Percentiles rank a stretch among this genome's conserved stretches.
phyloP scores from a whole-genome alignment of 2,888 invertebrate species.

The Camptogramma bilineatum region DNA sequence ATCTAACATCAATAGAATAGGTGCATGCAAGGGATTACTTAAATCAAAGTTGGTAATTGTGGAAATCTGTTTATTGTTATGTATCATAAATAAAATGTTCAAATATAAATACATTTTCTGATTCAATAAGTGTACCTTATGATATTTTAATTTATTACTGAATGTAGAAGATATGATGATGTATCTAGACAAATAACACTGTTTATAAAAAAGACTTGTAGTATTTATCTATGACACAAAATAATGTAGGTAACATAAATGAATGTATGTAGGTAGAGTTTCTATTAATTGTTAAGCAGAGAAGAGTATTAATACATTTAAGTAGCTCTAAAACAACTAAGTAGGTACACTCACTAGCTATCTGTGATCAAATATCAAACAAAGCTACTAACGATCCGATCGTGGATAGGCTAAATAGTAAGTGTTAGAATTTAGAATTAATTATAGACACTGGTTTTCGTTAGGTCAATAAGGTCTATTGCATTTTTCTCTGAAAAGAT shows the following conservation, averaged over 20 bases:
- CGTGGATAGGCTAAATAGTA: too few relatives aligned
- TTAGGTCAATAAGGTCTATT: too few relatives aligned
- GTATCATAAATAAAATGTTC: conserved; percentile 17
- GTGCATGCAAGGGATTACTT: conserved; percentile 39
- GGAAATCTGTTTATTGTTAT: conserved; percentile 39
- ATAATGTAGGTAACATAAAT: not conserved
- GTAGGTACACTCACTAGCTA: not conserved
- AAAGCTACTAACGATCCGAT: not conserved
- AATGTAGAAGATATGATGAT: too few relatives aligned
- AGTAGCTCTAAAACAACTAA: not conserved
- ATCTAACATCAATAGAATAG: conserved; percentile 35
- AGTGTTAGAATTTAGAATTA: too few relatives aligned
- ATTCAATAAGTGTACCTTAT: conserved; percentile 11
- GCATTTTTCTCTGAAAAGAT: too few relatives aligned
- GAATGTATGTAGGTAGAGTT: not conserved
- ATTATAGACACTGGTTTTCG: too few relatives aligned
- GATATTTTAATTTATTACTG: not conserved
- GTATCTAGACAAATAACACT: too few relatives aligned
- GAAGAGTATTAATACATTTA: not conserved
- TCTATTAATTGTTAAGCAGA: not conserved
- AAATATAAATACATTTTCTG: conserved; percentile 18
- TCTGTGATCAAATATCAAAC: not conserved
- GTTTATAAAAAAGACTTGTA: too few relatives aligned
- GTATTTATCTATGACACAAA: not conserved
- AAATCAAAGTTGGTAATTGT: conserved; percentile 47